Percentiles rank a stretch among this genome's conserved stretches.
These are phyloP conservation scores for Platycercus adscitus DNA, from an alignment of 2,113 vertebrate species.

Conservation along the genomic window DNA sequence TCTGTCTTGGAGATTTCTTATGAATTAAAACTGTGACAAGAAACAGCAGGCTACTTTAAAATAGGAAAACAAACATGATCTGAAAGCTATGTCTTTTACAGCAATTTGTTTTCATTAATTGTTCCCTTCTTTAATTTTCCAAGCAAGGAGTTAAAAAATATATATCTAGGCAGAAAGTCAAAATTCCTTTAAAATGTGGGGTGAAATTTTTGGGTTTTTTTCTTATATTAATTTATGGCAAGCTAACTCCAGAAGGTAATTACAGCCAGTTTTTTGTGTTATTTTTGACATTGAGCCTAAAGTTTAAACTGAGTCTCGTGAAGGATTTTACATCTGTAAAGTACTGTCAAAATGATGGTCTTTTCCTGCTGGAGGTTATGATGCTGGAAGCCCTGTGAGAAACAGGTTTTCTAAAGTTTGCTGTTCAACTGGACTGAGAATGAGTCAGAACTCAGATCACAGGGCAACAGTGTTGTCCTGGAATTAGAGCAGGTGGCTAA, in stretches of 20 bases:
- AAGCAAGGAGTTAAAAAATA: slow-evolving; percentile 60
- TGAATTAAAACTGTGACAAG: slow-evolving; percentile 22
- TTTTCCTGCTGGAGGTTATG: slow-evolving; percentile 42
- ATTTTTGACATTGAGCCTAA: slow-evolving; percentile 60
- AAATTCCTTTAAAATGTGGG: slow-evolving; percentile 49
- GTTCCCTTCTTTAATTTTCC: slow-evolving; percentile 51
- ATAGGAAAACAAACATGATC: slow-evolving; percentile 35
- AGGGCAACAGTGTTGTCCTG: not conserved
- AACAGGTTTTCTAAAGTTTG: slow-evolving; percentile 29
- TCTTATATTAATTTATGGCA: slow-evolving; percentile 49
- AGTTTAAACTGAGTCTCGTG: slow-evolving; percentile 5
- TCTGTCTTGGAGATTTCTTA: not conserved
- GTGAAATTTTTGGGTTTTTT: not conserved
- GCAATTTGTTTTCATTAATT: slow-evolving; percentile 57
- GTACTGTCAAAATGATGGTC: not conserved
- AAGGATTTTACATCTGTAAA: slow-evolving; percentile 48
- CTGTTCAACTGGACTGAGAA: not conserved
- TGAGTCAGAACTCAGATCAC: not conserved
- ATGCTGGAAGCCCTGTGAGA: not conserved
- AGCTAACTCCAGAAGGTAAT: slow-evolving; percentile 36
- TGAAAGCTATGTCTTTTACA: slow-evolving; percentile 35
- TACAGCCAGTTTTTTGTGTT: slow-evolving; percentile 29
- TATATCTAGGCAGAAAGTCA: slow-evolving; percentile 57
- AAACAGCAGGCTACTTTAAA: not conserved
- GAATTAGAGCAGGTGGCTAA: not conserved